Conservation (phyloP, 2,888 invertebrate genomes). For the Cosmia pyralina region DNA sequence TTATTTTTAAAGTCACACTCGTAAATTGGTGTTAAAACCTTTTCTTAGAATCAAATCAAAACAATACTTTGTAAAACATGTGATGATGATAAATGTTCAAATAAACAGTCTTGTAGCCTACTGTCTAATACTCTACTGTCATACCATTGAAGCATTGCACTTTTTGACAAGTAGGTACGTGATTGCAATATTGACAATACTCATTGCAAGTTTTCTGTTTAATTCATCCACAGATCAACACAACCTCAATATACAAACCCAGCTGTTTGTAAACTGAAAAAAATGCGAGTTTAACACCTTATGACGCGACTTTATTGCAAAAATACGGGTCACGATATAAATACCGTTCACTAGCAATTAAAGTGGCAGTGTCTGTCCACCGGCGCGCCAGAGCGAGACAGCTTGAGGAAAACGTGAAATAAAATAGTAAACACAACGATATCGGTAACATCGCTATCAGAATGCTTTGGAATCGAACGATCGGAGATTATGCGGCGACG, state of each 20-base stretch:
- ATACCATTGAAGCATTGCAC: conserved; percentile 42
- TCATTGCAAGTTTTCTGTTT: conserved; percentile 27
- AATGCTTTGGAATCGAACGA: conserved; percentile 66
- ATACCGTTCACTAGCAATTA: conserved; percentile 77
- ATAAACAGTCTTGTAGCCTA: conserved; percentile 24
- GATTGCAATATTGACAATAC: conserved; percentile 38
- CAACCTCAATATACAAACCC: neutral
- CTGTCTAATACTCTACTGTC: conserved; percentile 2
- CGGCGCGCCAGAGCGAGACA: conserved; percentile 74
- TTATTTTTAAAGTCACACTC: conserved; percentile 11
- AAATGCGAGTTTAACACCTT: conserved; percentile 39
- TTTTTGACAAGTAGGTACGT: conserved; percentile 27
- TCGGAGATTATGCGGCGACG: conserved; percentile 61
- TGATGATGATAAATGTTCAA: conserved; percentile 19
- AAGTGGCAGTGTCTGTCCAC: conserved; percentile 61
- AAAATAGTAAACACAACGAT: conserved; percentile 79
- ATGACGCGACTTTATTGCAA: conserved; percentile 69
- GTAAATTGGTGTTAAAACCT: conserved; percentile 7
- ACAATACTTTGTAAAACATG: conserved; percentile 21
- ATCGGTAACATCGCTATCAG: conserved; percentile 71
- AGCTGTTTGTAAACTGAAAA: conserved; percentile 17
- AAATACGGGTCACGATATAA: conserved; percentile 76
- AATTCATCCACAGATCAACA: conserved; percentile 32
- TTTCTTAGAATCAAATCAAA: conserved; percentile 29
- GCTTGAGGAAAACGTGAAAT: conserved; percentile 86